Base-by-base conservation (phyloP, 37 sponge, comb jelly and placozoan species). In the Ianthella basta region DNA sequence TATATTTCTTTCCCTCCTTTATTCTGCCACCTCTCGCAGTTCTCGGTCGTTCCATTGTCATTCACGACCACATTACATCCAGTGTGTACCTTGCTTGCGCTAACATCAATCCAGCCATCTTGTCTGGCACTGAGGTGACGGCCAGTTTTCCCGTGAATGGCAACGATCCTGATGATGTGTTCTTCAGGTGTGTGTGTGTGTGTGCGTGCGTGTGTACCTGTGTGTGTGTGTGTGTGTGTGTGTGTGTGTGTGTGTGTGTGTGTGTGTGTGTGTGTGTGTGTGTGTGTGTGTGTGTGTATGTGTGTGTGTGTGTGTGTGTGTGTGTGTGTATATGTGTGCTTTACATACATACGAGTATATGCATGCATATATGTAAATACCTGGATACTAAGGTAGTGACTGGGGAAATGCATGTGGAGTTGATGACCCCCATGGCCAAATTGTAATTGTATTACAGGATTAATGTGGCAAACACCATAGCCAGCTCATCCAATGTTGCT, bases 11-110 rank as follows among this genome's bases (percentile, higher is more conserved):
- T n/a, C 4, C 4, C 27, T 10, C 36, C 74, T 35, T 8, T 72
- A 1, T 8, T 30, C 74, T 72, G 21, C 23, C 23, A 27, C 73
- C 24, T 13, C 74, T 39, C 73, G 55, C 56, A 90, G 91, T 90
- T 60, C 32, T 86, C 64, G 72, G 72, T 38, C 86, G 91, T 21
- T 86, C 87, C 24, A 40, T 90, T 82, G 91, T 82, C 36, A 64
- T 90, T 14, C 87, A 90, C 24, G 29, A 34, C 20, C 55, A 41
- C 30, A 8, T 0, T n/a, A 69, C 4, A 5, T 44, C 50, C 50
- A 70, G 83, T 6, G 3, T 63, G 8, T 41, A 85, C 50, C 82
- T 90, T 80, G 82, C 72, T 34, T 90, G 91, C 82, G 91, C 67
- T 0, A 55, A 24, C 2, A 61, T 90, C 10, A 12, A 61, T 12